These are phyloP conservation scores for Riptortus pedestris DNA, from an alignment of 1,140 invertebrate genomes.

Conservation along the genomic window DNA sequence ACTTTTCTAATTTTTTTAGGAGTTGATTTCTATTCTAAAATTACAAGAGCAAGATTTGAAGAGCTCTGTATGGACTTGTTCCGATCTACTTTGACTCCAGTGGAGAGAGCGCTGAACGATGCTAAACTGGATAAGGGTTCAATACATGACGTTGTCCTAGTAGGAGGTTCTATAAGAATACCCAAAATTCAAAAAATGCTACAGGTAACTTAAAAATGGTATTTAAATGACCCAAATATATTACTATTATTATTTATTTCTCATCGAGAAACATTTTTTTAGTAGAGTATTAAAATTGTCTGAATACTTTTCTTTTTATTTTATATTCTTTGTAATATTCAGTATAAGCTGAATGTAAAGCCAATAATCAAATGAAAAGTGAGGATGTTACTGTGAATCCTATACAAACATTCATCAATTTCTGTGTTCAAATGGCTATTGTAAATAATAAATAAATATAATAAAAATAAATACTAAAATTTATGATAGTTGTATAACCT, in stretches of 20 bases:
- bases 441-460: too few relatives aligned
- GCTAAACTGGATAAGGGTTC: constrained; percentile 54
- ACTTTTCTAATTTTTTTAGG: constrained; percentile 32
- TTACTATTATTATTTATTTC: background rate
- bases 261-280: background rate
- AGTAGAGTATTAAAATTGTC: background rate
- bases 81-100: constrained; percentile 42
- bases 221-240: too few relatives aligned
- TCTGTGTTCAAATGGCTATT: too few relatives aligned
- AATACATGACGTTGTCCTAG: constrained; percentile 59
- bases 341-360: too few relatives aligned
- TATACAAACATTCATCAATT: too few relatives aligned
- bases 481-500: too few relatives aligned
- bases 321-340: too few relatives aligned
- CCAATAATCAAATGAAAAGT: too few relatives aligned
- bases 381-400: too few relatives aligned
- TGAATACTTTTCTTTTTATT: too few relatives aligned
- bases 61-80: constrained; percentile 75
- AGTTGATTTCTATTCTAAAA: constrained; percentile 60
- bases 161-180: constrained; percentile 57
- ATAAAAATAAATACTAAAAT: too few relatives aligned
- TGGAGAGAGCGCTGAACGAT: constrained; percentile 52
- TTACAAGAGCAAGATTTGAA: constrained; percentile 64
- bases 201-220: constrained; percentile 29
- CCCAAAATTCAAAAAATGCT: constrained; percentile 44